Evolutionary conservation across 2,888 invertebrate genomes (phyloP).

Genomic region (Litoditis marina): DNA sequence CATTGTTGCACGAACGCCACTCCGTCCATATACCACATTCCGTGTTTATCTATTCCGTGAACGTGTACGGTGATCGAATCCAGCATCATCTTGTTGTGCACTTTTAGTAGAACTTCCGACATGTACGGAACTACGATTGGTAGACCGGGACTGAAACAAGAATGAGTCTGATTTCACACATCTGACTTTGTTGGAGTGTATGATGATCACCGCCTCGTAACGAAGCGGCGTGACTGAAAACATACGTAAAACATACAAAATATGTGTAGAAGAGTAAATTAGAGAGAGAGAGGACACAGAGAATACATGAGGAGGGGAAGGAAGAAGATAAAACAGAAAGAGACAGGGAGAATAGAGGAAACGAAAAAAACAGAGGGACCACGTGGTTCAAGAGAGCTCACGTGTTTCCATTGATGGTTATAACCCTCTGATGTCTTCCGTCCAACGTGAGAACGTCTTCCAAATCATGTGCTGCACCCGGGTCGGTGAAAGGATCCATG

Average conservation of each 20-base stretch:
- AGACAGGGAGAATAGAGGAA: no score
- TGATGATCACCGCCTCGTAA: no score
- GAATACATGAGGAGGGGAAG: no score
- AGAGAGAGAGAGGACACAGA: no score
- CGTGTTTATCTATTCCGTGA: conserved; percentile 53
- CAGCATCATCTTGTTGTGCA: conserved; percentile 40
- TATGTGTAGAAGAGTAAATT: no score
- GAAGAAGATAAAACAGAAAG: no score
- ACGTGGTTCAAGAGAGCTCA: no score
- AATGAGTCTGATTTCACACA: no score
- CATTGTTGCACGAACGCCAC: conserved; percentile 56
- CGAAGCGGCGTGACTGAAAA: no score
- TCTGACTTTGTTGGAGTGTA: no score
- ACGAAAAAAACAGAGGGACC: no score
- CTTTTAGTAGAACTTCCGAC: conserved; percentile 46
- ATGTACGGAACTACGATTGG: conserved; percentile 50
- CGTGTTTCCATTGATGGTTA: conserved; percentile 44
- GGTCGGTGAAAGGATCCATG: conserved; percentile 11
- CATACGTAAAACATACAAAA: background rate
- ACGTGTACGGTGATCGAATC: conserved; percentile 53
- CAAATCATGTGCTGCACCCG: conserved; percentile 16
- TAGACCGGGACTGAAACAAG: conserved; percentile 49
- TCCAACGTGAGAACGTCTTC: conserved; percentile 37
- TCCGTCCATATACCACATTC: conserved; percentile 54
- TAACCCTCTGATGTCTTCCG: conserved; percentile 40